Conservation (phyloP, 2,888 invertebrate species). For the Nebria salina region DNA sequence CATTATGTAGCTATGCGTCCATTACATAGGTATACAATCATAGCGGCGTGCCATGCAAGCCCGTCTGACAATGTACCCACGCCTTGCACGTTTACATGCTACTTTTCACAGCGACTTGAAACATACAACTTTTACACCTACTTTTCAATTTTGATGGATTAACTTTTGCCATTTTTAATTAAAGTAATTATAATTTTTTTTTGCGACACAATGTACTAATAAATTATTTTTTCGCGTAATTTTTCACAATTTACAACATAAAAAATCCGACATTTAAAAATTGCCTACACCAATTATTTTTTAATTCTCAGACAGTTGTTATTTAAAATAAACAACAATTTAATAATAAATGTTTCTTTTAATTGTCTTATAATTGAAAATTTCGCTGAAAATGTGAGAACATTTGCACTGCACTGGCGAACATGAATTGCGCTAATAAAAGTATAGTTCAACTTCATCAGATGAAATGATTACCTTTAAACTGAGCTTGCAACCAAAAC, state of each 20-base stretch:
- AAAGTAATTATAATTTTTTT: too few species aligned
- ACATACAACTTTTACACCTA: background rate
- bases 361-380: background rate
- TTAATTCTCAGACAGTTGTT: background rate
- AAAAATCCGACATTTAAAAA: background rate
- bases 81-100: conserved; percentile 29
- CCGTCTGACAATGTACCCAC: conserved; percentile 40
- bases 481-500: background rate
- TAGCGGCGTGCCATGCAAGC: conserved; percentile 40
- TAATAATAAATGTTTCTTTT: background rate
- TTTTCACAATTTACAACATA: too few species aligned
- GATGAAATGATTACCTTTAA: background rate
- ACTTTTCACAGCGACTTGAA: conserved; percentile 19
- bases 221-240: too few species aligned
- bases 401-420: background rate
- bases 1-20: conserved; percentile 43
- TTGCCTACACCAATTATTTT: background rate
- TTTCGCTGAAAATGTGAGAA: background rate
- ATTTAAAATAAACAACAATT: background rate
- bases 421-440: background rate
- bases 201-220: too few species aligned
- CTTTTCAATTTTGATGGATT: too few species aligned
- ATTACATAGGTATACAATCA: conserved; percentile 44
- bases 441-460: background rate
- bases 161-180: too few species aligned